Base-by-base conservation (phyloP, 2,113 vertebrate species). In the Myotis lucifugus region DNA sequence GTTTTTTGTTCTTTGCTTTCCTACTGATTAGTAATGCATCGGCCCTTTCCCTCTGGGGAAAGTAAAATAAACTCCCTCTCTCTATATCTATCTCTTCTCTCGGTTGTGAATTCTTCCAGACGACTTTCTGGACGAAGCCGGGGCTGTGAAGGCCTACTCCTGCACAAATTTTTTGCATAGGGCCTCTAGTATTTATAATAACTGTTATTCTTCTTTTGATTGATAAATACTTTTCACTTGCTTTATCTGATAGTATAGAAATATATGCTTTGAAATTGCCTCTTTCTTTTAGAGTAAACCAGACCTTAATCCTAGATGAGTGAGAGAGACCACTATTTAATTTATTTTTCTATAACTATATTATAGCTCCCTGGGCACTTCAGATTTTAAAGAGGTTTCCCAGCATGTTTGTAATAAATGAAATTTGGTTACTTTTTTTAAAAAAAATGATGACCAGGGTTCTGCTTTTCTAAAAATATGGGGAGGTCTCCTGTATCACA, bases 231-330 rank as follows among this genome's bases (percentile, higher is more conserved):
- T 81, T 83, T 42, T 8, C 5, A 15, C 90, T 95, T 73, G 50
- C 93, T 91, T 93, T 94, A 82, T 78, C 32, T 97, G 40, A 23
- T 84, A 9, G 8, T 88, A 74, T 94, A 67, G 92, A 59, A 95
- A 81, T 66, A 72, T 32, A 72, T 29, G 13, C 70, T 97, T 94
- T 91, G 70, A 91, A 93, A 67, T 86, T n/a, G 23, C 70, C 18
- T 85, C 72, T 83, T 86, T 67, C 15, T 82, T 7, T 86, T 92
- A n/a, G 8, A 79, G 14, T 85, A 82, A 95, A 66, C 81, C 94
- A 95, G 69, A 85, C 8, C n/a, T 94, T 90, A 83, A 69, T 17
- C 76, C 37, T 95, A 61, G 34, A 15, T 81, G 14, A 95, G 13
- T 93, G 13, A 76, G 40, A 81, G 81, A 74, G 48, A 72, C 40